Evolutionary conservation across 2,113 vertebrate genomes (phyloP).

Genomic region (Motacilla tschutschensis): DNA sequence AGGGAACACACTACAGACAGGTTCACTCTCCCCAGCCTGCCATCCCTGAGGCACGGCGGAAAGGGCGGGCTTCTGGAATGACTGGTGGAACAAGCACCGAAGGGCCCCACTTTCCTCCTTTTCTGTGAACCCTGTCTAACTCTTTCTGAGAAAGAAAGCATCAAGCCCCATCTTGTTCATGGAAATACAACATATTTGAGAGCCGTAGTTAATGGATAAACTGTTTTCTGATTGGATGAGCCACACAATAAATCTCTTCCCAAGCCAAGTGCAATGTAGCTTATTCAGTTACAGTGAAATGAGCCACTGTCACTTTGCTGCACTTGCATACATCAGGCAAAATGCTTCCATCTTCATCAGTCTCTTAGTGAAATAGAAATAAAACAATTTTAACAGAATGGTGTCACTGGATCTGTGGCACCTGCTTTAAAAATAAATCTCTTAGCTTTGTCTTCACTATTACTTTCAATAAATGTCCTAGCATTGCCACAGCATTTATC

Average conservation of each 20-base stretch:
- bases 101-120: background rate
- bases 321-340: slow-evolving; percentile 57
- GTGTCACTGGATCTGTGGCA: slow-evolving; percentile 71
- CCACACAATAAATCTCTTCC: slow-evolving; percentile 52
- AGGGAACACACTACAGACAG: background rate
- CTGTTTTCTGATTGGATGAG: slow-evolving; percentile 61
- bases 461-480: slow-evolving; percentile 77
- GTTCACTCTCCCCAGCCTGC: background rate
- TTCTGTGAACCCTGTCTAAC: background rate
- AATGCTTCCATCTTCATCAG: slow-evolving; percentile 65
- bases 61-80: background rate
- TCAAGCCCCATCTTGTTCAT: slow-evolving; percentile 30
- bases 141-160: slow-evolving; percentile 18
- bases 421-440: slow-evolving; percentile 77
- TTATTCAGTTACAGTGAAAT: slow-evolving; percentile 48
- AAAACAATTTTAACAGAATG: slow-evolving; percentile 68
- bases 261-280: slow-evolving; percentile 35
- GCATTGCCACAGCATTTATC: slow-evolving; percentile 73
- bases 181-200: slow-evolving; percentile 57
- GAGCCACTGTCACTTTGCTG: slow-evolving; percentile 51
- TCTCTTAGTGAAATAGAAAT: slow-evolving; percentile 68
- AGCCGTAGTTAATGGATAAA: slow-evolving; percentile 60
- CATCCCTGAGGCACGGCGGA: background rate
- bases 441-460: slow-evolving; percentile 68
- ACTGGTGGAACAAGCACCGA: background rate